Percentiles rank a stretch among this genome's conserved stretches.
Evolutionary conservation across 2,113 vertebrate species (phyloP).

Genomic region (Rhodinocichla rosea): DNA sequence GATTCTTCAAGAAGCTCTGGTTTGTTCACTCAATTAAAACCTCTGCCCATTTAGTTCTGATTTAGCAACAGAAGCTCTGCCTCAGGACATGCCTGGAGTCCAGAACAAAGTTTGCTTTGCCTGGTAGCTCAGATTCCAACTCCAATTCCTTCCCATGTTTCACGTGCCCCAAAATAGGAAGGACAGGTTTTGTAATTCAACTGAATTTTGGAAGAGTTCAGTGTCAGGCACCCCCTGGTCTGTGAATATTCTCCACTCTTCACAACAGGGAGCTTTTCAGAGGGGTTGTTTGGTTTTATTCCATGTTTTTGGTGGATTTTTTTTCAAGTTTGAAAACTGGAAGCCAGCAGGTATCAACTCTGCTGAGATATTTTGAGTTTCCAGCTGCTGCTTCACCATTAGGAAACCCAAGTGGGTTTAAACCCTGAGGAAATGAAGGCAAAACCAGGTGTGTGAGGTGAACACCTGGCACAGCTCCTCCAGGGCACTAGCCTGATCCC

Average conservation of each 20-base stretch:
- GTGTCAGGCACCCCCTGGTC: neutral
- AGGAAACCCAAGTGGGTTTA: neutral
- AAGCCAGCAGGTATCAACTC: neutral
- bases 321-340: neutral
- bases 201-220: neutral
- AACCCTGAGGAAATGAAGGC: neutral
- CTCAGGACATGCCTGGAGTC: neutral
- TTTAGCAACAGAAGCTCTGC: neutral
- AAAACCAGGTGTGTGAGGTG: neutral
- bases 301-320: neutral
- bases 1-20: neutral
- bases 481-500: neutral
- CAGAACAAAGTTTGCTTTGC: neutral
- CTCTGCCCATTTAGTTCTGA: neutral
- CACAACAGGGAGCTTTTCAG: neutral
- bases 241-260: neutral
- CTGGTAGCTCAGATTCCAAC: neutral
- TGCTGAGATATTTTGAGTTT: neutral
- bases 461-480: slow-evolving; percentile 8
- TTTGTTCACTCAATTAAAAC: neutral
- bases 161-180: neutral
- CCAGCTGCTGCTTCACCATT: neutral
- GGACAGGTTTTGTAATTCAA: neutral
- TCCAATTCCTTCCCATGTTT: neutral
- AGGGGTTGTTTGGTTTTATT: neutral